A percentile compares a stretch with the other conserved stretches of the same genome.
Evolutionary conservation across 2,888 invertebrate species (phyloP).

Genomic region (Eristalis arbustorum): DNA sequence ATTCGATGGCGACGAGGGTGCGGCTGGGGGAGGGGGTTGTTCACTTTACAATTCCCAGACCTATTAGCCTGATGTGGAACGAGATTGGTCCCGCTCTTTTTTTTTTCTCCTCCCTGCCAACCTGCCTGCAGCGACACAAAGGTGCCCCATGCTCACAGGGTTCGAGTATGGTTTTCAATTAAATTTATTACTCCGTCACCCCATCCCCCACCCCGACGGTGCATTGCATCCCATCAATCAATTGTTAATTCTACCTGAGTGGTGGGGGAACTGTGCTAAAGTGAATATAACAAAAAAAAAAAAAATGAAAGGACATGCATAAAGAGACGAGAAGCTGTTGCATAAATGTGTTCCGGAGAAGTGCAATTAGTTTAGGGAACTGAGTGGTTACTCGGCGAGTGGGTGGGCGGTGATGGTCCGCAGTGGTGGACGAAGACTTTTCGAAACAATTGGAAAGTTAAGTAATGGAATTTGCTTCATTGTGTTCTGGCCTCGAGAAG

Average conservation of each 20-base stretch:
- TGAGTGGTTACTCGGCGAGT: not conserved
- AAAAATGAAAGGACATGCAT: too few relatives aligned
- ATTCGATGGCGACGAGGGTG: slow-evolving; percentile 20
- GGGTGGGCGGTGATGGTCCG: not conserved
- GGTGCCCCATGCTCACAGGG: not conserved
- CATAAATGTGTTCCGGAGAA: slow-evolving; percentile 9
- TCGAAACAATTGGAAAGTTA: slow-evolving; percentile 24
- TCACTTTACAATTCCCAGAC: slow-evolving; percentile 37
- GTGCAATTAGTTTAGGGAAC: slow-evolving; percentile 47
- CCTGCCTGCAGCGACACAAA: slow-evolving; percentile 19
- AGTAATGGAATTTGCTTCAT: slow-evolving; percentile 31
- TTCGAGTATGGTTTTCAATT: slow-evolving; percentile 39
- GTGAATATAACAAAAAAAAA: not conserved
- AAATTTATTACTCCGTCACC: slow-evolving; percentile 32
- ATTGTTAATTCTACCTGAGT: slow-evolving; percentile 31
- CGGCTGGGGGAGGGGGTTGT: not conserved
- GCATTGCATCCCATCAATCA: slow-evolving; percentile 14
- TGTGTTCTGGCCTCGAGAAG: slow-evolving; percentile 1
- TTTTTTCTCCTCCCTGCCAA: not conserved
- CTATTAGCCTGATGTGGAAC: slow-evolving; percentile 29
- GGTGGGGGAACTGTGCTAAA: not conserved
- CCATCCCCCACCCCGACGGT: not conserved
- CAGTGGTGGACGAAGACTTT: not conserved
- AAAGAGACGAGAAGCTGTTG: slow-evolving; percentile 12
- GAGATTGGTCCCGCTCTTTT: not conserved